Evolutionary conservation across 2,113 vertebrate genomes (phyloP).

Genomic region (Etheostoma spectabile): DNA sequence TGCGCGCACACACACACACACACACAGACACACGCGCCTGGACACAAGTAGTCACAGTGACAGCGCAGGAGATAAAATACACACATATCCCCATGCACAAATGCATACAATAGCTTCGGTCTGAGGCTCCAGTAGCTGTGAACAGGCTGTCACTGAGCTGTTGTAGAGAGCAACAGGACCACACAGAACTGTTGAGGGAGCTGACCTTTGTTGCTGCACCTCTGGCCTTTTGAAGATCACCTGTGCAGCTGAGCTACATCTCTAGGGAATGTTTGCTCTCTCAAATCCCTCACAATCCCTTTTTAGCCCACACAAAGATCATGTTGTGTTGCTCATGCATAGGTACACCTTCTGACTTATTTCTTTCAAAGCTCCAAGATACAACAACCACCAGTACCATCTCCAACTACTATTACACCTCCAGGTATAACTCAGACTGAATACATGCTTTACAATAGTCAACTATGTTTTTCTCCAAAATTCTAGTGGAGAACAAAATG

Average conservation of each 20-base stretch:
- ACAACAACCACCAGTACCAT: background rate
- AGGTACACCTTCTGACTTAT: constrained; percentile 1
- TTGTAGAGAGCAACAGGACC: constrained; percentile 15
- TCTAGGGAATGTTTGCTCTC: constrained; percentile 39
- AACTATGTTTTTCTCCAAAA: background rate
- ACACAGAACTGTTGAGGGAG: constrained; percentile 17
- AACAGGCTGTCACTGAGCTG: constrained; percentile 31
- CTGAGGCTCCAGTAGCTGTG: background rate
- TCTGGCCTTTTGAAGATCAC: constrained; percentile 54
- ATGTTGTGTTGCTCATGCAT: constrained; percentile 9
- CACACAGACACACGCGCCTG: background rate
- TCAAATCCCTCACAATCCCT: constrained; percentile 25
- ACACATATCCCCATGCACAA: constrained; percentile 8
- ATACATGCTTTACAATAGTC: background rate
- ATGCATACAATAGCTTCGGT: constrained; percentile 8
- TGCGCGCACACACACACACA: too few species aligned
- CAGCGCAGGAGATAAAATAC: background rate
- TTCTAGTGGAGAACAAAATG: background rate
- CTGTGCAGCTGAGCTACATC: constrained; percentile 28
- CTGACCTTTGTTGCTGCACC: constrained; percentile 42
- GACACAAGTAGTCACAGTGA: background rate
- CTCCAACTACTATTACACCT: background rate
- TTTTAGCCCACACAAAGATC: constrained; percentile 34
- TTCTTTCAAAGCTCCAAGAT: background rate
- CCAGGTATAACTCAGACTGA: background rate